phyloP scores from a whole-genome alignment of 2,113 vertebrate species.

The Cryptoleucopteryx plumbea region DNA sequence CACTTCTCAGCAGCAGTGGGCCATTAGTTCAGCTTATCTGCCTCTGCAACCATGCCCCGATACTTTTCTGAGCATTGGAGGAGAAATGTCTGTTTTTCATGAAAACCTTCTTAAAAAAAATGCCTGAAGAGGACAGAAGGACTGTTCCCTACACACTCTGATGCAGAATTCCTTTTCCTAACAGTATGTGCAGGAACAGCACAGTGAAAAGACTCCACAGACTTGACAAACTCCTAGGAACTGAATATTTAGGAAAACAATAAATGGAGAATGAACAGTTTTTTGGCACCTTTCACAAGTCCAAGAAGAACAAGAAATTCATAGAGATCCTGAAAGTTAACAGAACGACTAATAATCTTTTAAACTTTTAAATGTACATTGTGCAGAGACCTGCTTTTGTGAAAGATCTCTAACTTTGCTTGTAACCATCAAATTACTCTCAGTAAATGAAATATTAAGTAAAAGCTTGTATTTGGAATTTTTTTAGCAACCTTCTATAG shows the following conservation, averaged over 20 bases:
- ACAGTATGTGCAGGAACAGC: neutral
- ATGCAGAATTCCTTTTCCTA: neutral
- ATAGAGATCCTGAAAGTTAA: neutral
- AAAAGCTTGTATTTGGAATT: neutral
- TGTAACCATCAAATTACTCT: neutral
- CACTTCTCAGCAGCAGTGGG: neutral
- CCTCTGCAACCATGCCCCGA: neutral
- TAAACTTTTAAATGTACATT: neutral
- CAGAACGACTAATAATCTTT: neutral
- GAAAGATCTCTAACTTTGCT: neutral
- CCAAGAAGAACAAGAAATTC: neutral
- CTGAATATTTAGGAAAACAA: neutral
- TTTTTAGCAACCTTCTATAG: neutral
- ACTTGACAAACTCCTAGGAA: neutral
- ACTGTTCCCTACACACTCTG: neutral
- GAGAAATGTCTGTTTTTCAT: neutral
- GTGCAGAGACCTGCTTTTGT: neutral
- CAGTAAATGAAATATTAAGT: neutral
- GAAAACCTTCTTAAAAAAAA: neutral
- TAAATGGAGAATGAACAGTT: neutral
- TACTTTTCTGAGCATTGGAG: neutral
- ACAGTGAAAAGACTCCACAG: neutral
- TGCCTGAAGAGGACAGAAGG: neutral
- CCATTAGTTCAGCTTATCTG: neutral
- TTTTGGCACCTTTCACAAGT: neutral